Evolutionary conservation across 2,797 vertebrate species (phyloP), one percentile per base, ranked within the genome.

Genomic region (Chaetodon trifasciatus): DNA sequence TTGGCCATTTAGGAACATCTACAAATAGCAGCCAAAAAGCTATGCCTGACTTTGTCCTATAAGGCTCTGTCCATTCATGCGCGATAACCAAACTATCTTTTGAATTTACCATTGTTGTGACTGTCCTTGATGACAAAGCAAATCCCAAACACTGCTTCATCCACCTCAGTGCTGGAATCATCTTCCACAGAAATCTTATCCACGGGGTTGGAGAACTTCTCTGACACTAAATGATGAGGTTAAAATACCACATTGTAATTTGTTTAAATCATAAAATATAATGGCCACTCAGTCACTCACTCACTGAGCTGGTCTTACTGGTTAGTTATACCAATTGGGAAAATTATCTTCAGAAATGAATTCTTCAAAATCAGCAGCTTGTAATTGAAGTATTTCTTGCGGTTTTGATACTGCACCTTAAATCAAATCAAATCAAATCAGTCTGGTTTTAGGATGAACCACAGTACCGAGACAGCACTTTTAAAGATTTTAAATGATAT

Each of bases 281-380:
- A 50, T 53, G 17, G 4, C 35, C 47, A 69, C 1, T 44, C 6
- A 23, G 24, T 53, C 19, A n/a, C n/a, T n/a, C n/a, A n/a, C n/a
- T n/a, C n/a, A n/a, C n/a, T n/a, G 13, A 47, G n/a, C n/a, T 11
- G 12, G 12, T 44, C 3, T 44, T 9, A 37, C 21, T 47, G 15
- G 28, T 46, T 40, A 68, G 15, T 47, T 55, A 55, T 23, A 46
- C 0, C 35, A 64, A 19, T 13, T 16, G 3, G 9, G 1, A 70
- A 6, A 66, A 13, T 32, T 61, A 39, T 44, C 42, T 53, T 70
- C 52, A 70, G 11, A 63, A 52, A 63, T 50, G 21, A 78, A 78
- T 60, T 78, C 52, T 60, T 57, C 69, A 57, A 62, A 67, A 55
- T 68, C 70, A 53, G 46, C 37, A 35, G 6, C 40, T 53, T 79